phyloP scores from a whole-genome alignment of 2,888 invertebrate genomes.

The Scaeva pyrastri region DNA sequence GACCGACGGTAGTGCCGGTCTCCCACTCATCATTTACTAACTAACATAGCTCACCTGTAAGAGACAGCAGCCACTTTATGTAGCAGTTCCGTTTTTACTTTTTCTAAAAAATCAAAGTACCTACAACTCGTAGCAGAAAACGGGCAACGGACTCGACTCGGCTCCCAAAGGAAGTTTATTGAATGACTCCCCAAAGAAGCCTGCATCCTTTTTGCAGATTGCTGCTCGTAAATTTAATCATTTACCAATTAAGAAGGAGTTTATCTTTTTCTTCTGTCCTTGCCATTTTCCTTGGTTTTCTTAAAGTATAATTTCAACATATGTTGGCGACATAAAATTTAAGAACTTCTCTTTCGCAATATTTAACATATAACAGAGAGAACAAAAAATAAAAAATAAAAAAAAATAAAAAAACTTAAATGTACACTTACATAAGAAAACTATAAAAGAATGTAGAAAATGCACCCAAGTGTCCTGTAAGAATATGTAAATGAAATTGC shows the following conservation, averaged over 20 bases:
- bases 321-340: conserved; percentile 55
- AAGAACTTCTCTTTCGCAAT: conserved; percentile 36
- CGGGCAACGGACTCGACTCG: conserved; percentile 1
- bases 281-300: neutral
- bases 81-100: conserved; percentile 11
- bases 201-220: conserved; percentile 53
- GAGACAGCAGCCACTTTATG: conserved; percentile 45
- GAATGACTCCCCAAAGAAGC: conserved; percentile 28
- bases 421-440: neutral
- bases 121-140: too few species aligned
- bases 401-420: neutral
- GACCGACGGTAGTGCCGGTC: conserved; percentile 8
- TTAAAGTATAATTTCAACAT: conserved; percentile 44
- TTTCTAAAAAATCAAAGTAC: conserved; percentile 22
- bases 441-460: conserved; percentile 30
- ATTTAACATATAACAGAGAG: conserved; percentile 11
- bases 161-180: conserved; percentile 43
- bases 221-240: conserved; percentile 65
- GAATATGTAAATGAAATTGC: conserved; percentile 65
- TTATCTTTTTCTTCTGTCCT: conserved; percentile 8
- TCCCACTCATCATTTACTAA: conserved; percentile 54
- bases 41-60: conserved; percentile 45
- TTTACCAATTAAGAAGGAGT: conserved; percentile 64
- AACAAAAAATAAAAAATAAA: neutral
- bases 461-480: conserved; percentile 60